Evolutionary conservation across 2,888 invertebrate species (phyloP), one percentile per base, ranked within the genome.

Genomic region (Apotomis betuletana): DNA sequence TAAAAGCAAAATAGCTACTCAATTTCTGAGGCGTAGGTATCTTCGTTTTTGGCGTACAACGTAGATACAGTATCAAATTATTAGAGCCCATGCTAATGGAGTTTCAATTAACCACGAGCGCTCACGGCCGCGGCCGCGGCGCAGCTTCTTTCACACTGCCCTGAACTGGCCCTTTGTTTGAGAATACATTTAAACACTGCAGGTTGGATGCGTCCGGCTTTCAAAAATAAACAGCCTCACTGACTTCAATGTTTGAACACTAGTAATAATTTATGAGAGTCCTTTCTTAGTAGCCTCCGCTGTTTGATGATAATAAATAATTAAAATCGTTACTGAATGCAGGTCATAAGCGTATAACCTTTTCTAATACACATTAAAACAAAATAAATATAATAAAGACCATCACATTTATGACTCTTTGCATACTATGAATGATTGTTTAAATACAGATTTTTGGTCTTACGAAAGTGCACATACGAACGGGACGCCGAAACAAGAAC

Each of bases 171-270:
- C 90, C 87, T 90, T 91, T 92, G 91, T 92, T 92, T 92, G 91
- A 85, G 86, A 85, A 91, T 87, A 91, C 90, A 92, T 91, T 90
- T 90, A 90, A 91, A 91, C 91, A 90, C 85, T 80, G 81, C 80
- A 83, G 82, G 81, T 81, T 80, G 83, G 84, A 86, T 85, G 84
- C 85, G 86, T 86, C 86, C 86, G 88, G 86, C 85, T 84, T 83
- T 82, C 83, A 83, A 87, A 85, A 87, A 83, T 85, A 83, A 85
- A 85, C 84, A 86, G 77, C 74, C 74, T 76, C 77, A 77, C 81
- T 78, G 82, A 81, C 83, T 83, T 79, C 83, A 86, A 87, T 89
- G 87, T 90, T 89, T 88, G 86, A 82, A 83, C 81, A 83, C 81
- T 83, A 79, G 85, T 85, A 86, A 88, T 88, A 86, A 89, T 88